These are phyloP conservation scores for Danio albolineatus DNA, from an alignment of 2,797 vertebrate genomes.

Conservation along the genomic window DNA sequence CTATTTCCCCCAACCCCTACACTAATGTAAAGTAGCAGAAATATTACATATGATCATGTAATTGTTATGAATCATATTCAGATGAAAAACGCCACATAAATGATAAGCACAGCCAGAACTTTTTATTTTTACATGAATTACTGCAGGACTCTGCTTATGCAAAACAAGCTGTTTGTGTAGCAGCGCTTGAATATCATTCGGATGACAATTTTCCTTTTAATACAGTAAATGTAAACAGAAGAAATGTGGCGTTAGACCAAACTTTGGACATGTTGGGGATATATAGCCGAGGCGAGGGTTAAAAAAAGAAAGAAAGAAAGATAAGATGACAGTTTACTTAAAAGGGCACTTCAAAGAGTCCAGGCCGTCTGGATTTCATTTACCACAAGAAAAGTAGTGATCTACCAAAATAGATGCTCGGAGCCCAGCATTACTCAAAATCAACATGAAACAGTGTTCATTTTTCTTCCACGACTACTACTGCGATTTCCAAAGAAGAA, in stretches of 20 bases:
- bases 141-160: slow-evolving; percentile 17
- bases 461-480: background rate
- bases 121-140: background rate
- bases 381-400: background rate
- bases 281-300: no score
- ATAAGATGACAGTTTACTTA: slow-evolving; percentile 12
- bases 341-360: slow-evolving; percentile 4
- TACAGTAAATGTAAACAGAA: slow-evolving; percentile 11
- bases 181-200: slow-evolving; percentile 30
- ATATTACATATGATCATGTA: background rate
- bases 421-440: background rate
- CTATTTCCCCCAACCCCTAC: no score
- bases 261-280: background rate
- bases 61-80: background rate
- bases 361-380: slow-evolving; percentile 9
- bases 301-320: background rate
- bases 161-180: slow-evolving; percentile 16
- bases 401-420: background rate
- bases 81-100: background rate
- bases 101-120: background rate
- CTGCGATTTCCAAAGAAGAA: background rate
- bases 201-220: slow-evolving; percentile 7
- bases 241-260: background rate
- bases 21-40: no score
- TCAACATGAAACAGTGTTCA: background rate